Conservation (phyloP, 2,888 invertebrate species). For the Unio pictorum region DNA sequence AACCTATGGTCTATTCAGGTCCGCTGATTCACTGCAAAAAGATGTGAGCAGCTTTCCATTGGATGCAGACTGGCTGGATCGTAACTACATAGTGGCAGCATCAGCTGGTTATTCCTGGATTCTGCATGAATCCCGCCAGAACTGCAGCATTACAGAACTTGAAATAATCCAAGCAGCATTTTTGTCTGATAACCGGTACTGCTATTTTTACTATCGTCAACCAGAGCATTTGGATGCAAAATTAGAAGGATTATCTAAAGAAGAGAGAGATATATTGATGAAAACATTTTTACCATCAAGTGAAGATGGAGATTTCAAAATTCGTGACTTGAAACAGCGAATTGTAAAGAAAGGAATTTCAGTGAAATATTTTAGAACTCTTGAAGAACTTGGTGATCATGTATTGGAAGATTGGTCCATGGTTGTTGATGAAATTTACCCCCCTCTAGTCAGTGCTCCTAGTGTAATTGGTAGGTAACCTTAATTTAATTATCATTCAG, state of each 20-base stretch:
- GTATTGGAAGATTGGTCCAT: conserved; percentile 64
- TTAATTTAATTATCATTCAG: not conserved
- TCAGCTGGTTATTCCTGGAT: conserved; percentile 67
- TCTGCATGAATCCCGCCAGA: conserved; percentile 56
- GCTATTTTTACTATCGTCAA: conserved; percentile 67
- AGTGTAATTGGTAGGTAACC: conserved; percentile 41
- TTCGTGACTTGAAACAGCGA: conserved; percentile 63
- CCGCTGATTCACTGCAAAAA: conserved; percentile 41
- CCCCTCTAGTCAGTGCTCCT: conserved; percentile 49
- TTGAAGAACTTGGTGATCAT: conserved; percentile 59
- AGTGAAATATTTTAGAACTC: conserved; percentile 65
- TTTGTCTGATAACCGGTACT: conserved; percentile 52
- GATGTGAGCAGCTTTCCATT: conserved; percentile 28
- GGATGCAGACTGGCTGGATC: conserved; percentile 56
- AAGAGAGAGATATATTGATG: conserved; percentile 28
- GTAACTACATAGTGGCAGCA: conserved; percentile 60
- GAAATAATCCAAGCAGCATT: conserved; percentile 65
- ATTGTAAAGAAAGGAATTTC: conserved; percentile 67
- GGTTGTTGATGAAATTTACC: conserved; percentile 61
- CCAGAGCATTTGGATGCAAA: conserved; percentile 58
- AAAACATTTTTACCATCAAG: conserved; percentile 45
- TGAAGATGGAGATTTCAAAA: conserved; percentile 56
- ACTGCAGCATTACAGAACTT: conserved; percentile 65
- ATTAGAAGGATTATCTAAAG: conserved; percentile 23
- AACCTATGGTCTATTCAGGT: conserved; percentile 62